Conservation (phyloP, 2,113 vertebrate species). For the Verasper variegatus region DNA sequence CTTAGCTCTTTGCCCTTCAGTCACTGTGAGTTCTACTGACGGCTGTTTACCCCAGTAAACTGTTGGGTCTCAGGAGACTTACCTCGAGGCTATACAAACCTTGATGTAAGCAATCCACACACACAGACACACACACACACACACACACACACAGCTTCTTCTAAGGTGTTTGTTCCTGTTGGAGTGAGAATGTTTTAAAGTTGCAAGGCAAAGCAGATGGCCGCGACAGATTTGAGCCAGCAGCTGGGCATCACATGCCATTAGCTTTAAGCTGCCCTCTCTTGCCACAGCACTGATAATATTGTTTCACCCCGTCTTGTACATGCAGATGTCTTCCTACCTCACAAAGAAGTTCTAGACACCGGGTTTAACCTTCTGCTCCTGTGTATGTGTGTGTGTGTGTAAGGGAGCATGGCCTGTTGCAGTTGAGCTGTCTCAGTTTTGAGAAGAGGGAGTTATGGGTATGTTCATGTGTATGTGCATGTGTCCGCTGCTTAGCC, state of each 20-base stretch:
- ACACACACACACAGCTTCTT: conserved; percentile 1
- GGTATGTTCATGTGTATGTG: conserved; percentile 8
- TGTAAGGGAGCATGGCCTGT: not conserved
- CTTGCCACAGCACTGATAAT: conserved; percentile 42
- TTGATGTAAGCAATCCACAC: conserved; percentile 20
- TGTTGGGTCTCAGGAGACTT: conserved; percentile 32
- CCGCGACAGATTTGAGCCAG: conserved; percentile 63
- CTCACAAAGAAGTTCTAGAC: conserved; percentile 8
- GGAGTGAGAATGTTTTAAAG: conserved; percentile 51
- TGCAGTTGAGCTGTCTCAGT: not conserved
- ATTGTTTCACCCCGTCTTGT: conserved; percentile 51
- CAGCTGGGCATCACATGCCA: conserved; percentile 72
- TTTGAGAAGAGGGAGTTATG: not conserved
- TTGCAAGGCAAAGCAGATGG: conserved; percentile 69
- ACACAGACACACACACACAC: not conserved
- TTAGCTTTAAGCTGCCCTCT: conserved; percentile 66
- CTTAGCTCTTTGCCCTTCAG: conserved; percentile 16
- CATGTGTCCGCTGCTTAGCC: not conserved
- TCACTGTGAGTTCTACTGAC: conserved; percentile 21
- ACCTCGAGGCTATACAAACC: conserved; percentile 22
- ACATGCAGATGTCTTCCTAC: conserved; percentile 48
- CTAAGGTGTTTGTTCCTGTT: conserved; percentile 41
- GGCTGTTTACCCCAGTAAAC: conserved; percentile 24
- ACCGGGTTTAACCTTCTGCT: conserved; percentile 15
- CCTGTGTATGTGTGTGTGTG: conserved; percentile 1